Evolutionary conservation across 2,113 vertebrate species (phyloP).

Genomic region (Pterocles orientalis): DNA sequence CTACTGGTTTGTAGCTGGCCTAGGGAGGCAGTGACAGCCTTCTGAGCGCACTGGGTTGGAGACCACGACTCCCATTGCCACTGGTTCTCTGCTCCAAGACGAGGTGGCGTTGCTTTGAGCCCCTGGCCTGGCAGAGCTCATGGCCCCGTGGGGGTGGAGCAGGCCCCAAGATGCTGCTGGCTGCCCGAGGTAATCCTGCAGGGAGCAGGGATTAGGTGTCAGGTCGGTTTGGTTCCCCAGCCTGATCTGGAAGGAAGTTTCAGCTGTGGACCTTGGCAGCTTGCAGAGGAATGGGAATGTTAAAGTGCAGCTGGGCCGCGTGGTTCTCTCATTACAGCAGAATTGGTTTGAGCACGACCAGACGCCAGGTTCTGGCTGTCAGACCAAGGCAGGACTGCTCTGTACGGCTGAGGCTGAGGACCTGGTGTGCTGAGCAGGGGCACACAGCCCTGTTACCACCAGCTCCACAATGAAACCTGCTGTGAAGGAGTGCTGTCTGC

Average conservation of each 20-base stretch:
- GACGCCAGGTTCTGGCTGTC: background rate
- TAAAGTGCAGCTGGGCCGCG: background rate
- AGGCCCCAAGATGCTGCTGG: background rate
- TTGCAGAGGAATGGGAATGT: background rate
- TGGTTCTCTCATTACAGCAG: background rate
- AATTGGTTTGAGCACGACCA: background rate
- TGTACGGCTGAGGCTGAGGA: background rate
- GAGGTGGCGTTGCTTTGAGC: background rate
- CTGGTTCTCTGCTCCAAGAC: background rate
- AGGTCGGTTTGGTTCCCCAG: background rate
- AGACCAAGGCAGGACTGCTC: background rate
- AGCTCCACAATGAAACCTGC: background rate
- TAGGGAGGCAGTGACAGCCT: background rate
- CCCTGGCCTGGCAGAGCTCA: background rate
- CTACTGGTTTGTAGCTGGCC: background rate
- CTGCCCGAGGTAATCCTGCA: background rate
- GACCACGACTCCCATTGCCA: background rate
- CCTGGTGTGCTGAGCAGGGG: background rate
- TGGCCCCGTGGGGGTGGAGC: background rate
- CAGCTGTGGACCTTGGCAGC: background rate
- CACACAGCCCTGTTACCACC: background rate
- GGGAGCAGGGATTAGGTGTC: constrained; percentile 31
- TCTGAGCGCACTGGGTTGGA: accelerated
- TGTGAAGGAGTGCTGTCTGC: background rate
- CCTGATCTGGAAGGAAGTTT: constrained; percentile 11